These are phyloP conservation scores for Entomobrya multifasciata DNA, from an alignment of 2,888 invertebrate species.

Conservation along the genomic window DNA sequence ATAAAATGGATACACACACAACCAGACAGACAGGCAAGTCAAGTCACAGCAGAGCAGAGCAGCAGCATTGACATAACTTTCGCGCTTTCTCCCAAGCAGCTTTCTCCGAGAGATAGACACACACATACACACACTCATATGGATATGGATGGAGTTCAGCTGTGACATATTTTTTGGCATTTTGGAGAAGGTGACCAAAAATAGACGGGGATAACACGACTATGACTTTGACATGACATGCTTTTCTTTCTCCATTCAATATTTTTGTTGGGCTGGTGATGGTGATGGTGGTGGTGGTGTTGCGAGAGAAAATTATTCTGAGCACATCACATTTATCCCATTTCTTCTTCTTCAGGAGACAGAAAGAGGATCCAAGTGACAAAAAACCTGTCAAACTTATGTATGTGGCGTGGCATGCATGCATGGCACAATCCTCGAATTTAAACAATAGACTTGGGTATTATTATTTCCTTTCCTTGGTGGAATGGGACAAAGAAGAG, in stretches of 20 bases:
- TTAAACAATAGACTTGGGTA: slow-evolving; percentile 55
- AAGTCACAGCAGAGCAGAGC: no score
- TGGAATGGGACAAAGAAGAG: no score
- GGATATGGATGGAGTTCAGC: background rate
- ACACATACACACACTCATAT: background rate
- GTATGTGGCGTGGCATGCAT: background rate
- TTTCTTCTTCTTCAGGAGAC: slow-evolving; percentile 4
- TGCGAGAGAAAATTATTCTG: slow-evolving; percentile 28
- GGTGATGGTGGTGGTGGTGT: background rate
- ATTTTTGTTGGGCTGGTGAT: background rate
- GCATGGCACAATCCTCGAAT: slow-evolving; percentile 29
- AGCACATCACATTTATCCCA: slow-evolving; percentile 26
- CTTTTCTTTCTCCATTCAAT: slow-evolving; percentile 8
- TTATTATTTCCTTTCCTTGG: slow-evolving; percentile 19
- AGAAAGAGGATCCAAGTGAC: slow-evolving; percentile 37
- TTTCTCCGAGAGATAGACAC: background rate
- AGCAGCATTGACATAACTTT: no score
- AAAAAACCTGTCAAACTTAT: slow-evolving; percentile 51
- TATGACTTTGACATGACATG: slow-evolving; percentile 38
- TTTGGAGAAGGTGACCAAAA: slow-evolving; percentile 5
- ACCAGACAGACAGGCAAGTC: no score
- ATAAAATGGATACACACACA: no score
- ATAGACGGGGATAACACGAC: slow-evolving; percentile 27
- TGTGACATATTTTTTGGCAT: slow-evolving; percentile 31
- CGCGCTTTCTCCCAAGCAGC: no score